phyloP scores from a whole-genome alignment of 2,797 vertebrate genomes.

The Anolis apletophallus region DNA sequence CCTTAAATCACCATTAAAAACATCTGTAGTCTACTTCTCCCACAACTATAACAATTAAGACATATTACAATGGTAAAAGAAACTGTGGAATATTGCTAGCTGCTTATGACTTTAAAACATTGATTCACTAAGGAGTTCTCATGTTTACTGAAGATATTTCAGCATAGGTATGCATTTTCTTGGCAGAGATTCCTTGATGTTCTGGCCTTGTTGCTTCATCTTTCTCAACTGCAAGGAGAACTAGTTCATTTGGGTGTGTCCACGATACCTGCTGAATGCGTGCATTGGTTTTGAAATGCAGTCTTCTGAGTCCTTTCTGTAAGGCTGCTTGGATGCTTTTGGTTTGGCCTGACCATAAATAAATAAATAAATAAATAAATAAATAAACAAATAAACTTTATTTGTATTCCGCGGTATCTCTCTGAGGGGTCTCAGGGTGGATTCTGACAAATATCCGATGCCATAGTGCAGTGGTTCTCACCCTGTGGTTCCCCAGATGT shows the following conservation, averaged over 20 bases:
- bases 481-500: too few species aligned
- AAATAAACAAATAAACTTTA: too few species aligned
- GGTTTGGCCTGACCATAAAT: background rate
- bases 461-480: too few species aligned
- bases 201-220: background rate
- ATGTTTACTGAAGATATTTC: background rate
- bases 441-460: too few species aligned
- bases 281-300: background rate
- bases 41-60: background rate
- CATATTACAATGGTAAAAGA: background rate
- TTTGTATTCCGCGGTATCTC: too few species aligned
- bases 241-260: conserved; percentile 18
- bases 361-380: too few species aligned
- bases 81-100: background rate
- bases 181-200: background rate
- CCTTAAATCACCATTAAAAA: background rate
- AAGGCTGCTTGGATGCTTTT: background rate
- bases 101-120: background rate
- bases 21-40: too few species aligned
- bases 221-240: background rate
- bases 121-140: background rate
- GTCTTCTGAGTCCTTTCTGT: background rate
- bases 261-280: background rate
- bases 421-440: too few species aligned
- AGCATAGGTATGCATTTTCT: background rate